These are phyloP conservation scores for Phaenicophaeus curvirostris DNA, from an alignment of 2,797 vertebrate species.

Conservation along the genomic window DNA sequence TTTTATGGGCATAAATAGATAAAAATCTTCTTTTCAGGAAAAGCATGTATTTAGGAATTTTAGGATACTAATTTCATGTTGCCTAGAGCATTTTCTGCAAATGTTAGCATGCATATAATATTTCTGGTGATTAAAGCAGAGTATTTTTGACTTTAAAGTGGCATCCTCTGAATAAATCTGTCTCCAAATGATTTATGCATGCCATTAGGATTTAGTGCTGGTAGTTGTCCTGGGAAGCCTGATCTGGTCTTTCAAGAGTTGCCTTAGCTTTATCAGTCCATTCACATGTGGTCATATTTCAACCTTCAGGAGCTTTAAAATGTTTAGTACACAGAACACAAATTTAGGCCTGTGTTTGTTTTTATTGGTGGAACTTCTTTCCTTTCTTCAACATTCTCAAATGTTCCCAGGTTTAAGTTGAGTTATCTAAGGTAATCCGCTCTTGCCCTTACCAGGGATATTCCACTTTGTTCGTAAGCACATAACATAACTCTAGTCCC, in stretches of 20 bases:
- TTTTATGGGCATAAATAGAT: constrained; percentile 62
- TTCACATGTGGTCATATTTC: constrained; percentile 68
- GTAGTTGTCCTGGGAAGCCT: constrained; percentile 58
- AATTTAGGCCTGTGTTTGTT: constrained; percentile 79
- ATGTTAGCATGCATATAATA: constrained; percentile 63
- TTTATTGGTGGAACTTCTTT: constrained; percentile 85
- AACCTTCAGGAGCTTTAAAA: constrained; percentile 69
- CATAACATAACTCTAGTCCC: constrained; percentile 81
- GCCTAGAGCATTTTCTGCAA: constrained; percentile 73
- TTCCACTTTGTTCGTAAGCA: constrained; percentile 84
- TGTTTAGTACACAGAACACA: constrained; percentile 71
- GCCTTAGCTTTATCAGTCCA: constrained; percentile 42
- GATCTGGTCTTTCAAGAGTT: constrained; percentile 66
- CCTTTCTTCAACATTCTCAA: constrained; percentile 93
- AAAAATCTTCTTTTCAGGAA: constrained; percentile 72
- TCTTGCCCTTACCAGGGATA: constrained; percentile 85
- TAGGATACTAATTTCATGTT: constrained; percentile 48
- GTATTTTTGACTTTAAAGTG: constrained; percentile 67
- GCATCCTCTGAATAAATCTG: constrained; percentile 71
- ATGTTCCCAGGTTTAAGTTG: constrained; percentile 87
- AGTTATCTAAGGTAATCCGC: constrained; percentile 93
- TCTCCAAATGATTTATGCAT: constrained; percentile 73
- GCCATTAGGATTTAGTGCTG: constrained; percentile 61
- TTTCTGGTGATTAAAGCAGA: constrained; percentile 58
- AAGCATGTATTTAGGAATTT: constrained; percentile 67